Conservation (phyloP, 2,888 invertebrate species). For the Thumatha senex region DNA sequence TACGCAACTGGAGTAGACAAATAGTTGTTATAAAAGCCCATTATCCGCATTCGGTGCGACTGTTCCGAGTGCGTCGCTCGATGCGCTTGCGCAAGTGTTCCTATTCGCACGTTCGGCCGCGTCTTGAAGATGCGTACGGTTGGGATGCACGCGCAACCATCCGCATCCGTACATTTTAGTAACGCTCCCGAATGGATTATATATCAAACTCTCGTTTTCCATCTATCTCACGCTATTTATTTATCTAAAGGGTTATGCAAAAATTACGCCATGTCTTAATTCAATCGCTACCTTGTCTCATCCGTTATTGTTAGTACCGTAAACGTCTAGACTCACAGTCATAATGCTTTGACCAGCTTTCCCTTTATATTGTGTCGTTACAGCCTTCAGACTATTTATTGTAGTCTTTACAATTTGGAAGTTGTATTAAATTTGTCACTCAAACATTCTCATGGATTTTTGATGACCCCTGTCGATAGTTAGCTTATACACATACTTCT, state of each 20-base stretch:
- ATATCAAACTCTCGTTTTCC: slow-evolving; percentile 42
- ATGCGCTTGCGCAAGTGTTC: slow-evolving; percentile 69
- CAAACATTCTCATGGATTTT: neutral
- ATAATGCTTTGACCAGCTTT: slow-evolving; percentile 38
- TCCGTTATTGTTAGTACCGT: slow-evolving; percentile 49
- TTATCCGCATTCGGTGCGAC: slow-evolving; percentile 32
- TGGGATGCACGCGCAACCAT: slow-evolving; percentile 36
- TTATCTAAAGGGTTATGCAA: slow-evolving; percentile 56
- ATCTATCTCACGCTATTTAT: slow-evolving; percentile 45
- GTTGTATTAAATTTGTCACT: neutral
- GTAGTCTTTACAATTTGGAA: neutral
- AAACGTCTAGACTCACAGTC: slow-evolving; percentile 49
- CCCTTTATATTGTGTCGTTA: slow-evolving; percentile 32
- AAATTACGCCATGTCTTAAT: slow-evolving; percentile 53
- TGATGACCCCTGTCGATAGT: neutral
- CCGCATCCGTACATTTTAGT: slow-evolving; percentile 25
- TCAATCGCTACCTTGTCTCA: slow-evolving; percentile 28
- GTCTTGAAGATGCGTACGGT: slow-evolving; percentile 40
- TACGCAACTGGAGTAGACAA: slow-evolving; percentile 38
- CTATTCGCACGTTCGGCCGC: slow-evolving; percentile 65
- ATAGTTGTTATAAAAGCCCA: slow-evolving; percentile 56
- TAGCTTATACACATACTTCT: neutral
- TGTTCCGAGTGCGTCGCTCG: slow-evolving; percentile 30
- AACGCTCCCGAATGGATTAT: slow-evolving; percentile 36
- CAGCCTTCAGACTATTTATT: neutral